These are phyloP conservation scores for Arizona elegans DNA, from an alignment of 2,113 vertebrate genomes.

Conservation along the genomic window DNA sequence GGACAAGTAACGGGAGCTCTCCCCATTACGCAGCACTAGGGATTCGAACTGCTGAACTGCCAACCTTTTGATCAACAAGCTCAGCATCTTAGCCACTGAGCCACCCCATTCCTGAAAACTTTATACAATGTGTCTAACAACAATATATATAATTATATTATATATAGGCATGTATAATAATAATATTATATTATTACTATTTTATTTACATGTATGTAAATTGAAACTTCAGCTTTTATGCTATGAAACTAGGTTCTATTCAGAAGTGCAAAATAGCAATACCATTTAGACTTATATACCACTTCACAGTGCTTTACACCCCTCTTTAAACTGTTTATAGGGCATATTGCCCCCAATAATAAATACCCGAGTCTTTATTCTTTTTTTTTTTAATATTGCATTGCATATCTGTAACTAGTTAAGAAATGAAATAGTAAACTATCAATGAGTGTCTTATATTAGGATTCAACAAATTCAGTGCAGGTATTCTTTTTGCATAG, in stretches of 20 bases:
- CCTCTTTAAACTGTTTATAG: too few relatives aligned
- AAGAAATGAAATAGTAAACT: constrained; percentile 39
- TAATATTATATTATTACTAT: neutral
- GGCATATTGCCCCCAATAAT: neutral
- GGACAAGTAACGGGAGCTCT: too few relatives aligned
- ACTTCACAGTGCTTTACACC: too few relatives aligned
- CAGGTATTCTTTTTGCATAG: neutral
- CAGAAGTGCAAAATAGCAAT: neutral
- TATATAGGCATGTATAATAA: too few relatives aligned
- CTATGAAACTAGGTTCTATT: constrained; percentile 4
- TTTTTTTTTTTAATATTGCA: neutral
- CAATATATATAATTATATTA: neutral
- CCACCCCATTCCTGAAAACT: neutral
- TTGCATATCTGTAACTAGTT: constrained; percentile 33
- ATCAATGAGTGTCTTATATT: neutral
- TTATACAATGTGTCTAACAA: neutral
- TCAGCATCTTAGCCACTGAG: too few relatives aligned
- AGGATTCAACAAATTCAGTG: neutral
- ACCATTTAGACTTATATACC: too few relatives aligned
- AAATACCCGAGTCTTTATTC: neutral
- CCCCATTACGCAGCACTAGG: too few relatives aligned
- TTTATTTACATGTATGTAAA: neutral
- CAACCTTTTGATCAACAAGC: too few relatives aligned
- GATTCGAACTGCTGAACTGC: too few relatives aligned
- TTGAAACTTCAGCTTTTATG: neutral